These are phyloP conservation scores for Zaprionus capensis DNA, from an alignment of 1,140 invertebrate species.

Conservation along the genomic window DNA sequence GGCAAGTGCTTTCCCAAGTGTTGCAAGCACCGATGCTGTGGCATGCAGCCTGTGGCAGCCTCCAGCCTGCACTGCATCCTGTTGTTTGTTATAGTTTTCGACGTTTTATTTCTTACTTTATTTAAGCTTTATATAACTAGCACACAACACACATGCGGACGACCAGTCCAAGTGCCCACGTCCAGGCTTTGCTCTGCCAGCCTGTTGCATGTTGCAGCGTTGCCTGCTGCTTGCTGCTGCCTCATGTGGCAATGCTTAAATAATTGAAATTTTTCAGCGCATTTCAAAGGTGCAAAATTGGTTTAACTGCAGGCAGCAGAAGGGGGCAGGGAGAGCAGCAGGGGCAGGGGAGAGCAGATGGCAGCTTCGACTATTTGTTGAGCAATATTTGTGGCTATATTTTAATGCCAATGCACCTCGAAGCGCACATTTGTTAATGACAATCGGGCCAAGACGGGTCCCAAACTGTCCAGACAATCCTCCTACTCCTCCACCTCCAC, in stretches of 20 bases:
- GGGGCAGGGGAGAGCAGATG: background rate
- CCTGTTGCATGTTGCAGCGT: conserved; percentile 20
- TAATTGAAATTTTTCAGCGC: conserved; percentile 67
- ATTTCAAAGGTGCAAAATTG: conserved; percentile 64
- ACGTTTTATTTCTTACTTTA: conserved; percentile 77
- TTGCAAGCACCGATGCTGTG: conserved; percentile 25
- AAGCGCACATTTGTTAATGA: conserved; percentile 52
- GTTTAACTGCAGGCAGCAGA: conserved; percentile 18
- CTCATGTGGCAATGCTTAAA: conserved; percentile 49
- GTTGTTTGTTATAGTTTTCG: conserved; percentile 78
- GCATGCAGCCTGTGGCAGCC: conserved; percentile 15
- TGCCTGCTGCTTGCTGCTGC: conserved; percentile 24
- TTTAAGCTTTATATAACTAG: conserved; percentile 74
- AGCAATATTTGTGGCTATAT: conserved; percentile 37
- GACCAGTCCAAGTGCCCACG: conserved; percentile 26
- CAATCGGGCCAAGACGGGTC: conserved; percentile 34
- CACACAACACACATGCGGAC: conserved; percentile 20
- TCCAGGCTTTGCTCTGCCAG: conserved; percentile 25
- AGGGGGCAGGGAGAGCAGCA: background rate
- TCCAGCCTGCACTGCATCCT: conserved; percentile 59
- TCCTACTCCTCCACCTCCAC: background rate
- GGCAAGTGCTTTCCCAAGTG: conserved; percentile 51
- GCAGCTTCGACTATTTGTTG: conserved; percentile 33
- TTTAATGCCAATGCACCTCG: conserved; percentile 32
- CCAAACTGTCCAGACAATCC: conserved; percentile 1